phyloP scores from a whole-genome alignment of 2,888 invertebrate species.

The Pterobdella sp. region DNA sequence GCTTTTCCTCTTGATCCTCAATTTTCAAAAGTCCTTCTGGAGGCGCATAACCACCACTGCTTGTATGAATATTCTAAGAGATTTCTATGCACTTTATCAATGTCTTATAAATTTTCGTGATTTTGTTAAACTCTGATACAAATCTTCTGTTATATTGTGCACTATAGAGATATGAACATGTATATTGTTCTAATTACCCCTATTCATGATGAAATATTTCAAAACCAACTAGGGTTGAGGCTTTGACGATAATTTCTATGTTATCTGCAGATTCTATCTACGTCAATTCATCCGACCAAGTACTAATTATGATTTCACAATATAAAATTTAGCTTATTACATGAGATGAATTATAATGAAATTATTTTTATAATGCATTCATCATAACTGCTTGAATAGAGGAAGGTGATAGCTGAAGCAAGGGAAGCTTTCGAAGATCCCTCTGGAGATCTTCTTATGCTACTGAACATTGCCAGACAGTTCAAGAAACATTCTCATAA shows the following conservation, averaged over 20 bases:
- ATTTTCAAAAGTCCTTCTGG: constrained; percentile 70
- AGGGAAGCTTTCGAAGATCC: constrained; percentile 10
- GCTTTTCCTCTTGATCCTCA: constrained; percentile 85
- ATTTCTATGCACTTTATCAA: too few species aligned
- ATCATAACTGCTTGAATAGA: too few species aligned
- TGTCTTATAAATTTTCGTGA: not conserved
- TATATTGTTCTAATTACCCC: not conserved
- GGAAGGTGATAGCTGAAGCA: constrained; percentile 1
- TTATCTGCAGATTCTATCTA: constrained; percentile 7
- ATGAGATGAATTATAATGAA: not conserved
- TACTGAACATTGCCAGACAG: not conserved
- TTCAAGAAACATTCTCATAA: constrained; percentile 20
- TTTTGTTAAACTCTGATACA: too few species aligned
- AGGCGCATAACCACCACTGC: constrained; percentile 65
- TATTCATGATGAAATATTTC: not conserved
- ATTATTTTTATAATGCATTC: constrained; percentile 12
- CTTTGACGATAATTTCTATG: constrained; percentile 13
- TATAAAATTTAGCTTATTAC: too few species aligned
- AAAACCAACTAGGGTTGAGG: not conserved
- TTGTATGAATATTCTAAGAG: too few species aligned
- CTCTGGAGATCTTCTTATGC: not conserved
- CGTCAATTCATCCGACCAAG: constrained; percentile 11
- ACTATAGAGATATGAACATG: not conserved
- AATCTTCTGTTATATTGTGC: too few species aligned
- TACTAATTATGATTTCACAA: too few species aligned